A percentile compares a stretch with the other conserved stretches of the same genome.
Evolutionary conservation across 2,113 vertebrate genomes (phyloP).

Genomic region (Trogon surrucura): DNA sequence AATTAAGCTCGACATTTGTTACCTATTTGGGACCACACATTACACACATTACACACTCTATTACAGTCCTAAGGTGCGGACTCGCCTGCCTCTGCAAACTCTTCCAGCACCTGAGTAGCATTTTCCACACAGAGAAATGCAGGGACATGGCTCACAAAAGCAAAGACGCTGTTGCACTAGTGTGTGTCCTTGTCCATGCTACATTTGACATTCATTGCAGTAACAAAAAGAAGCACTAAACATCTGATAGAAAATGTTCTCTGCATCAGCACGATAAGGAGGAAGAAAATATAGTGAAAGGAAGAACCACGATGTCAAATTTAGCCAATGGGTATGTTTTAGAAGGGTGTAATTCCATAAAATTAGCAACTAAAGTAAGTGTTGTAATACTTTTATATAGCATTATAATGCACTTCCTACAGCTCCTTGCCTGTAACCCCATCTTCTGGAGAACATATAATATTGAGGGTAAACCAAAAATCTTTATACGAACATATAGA

Average conservation of each 20-base stretch:
- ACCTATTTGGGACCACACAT: not conserved
- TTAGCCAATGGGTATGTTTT: not conserved
- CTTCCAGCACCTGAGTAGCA: not conserved
- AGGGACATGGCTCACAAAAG: not conserved
- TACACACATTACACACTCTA: no score
- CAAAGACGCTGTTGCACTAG: not conserved
- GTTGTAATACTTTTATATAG: not conserved
- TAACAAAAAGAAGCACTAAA: not conserved
- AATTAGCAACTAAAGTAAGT: not conserved
- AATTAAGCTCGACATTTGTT: not conserved
- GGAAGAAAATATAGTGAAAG: not conserved
- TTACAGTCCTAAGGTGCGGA: not conserved
- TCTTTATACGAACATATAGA: not conserved
- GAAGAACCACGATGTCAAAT: not conserved
- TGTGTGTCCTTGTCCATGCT: not conserved
- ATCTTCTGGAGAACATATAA: not conserved
- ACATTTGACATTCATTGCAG: not conserved
- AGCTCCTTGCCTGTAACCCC: not conserved
- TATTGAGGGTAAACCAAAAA: not conserved
- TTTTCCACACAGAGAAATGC: not conserved
- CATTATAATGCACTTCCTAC: not conserved
- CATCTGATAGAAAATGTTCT: not conserved
- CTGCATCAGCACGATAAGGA: not conserved
- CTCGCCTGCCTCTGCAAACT: not conserved
- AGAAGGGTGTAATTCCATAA: not conserved